Evolutionary conservation across 2,888 invertebrate species (phyloP).

Genomic region (Emesis furor): DNA sequence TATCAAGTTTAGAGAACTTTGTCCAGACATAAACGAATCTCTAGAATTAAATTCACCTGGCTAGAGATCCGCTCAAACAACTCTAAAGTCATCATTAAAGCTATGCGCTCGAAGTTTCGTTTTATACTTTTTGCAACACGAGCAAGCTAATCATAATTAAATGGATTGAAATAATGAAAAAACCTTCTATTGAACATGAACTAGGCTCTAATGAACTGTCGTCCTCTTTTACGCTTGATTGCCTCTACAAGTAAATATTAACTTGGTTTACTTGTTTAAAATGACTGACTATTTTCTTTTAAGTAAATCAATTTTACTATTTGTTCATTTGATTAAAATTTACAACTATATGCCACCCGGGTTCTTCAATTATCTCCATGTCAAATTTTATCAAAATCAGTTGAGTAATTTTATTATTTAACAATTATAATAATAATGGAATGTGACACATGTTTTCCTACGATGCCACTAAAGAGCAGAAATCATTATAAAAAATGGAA

Average conservation of each 20-base stretch:
- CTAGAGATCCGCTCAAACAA: constrained; percentile 91
- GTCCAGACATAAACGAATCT: constrained; percentile 91
- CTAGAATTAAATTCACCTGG: constrained; percentile 95
- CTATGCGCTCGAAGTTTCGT: constrained; percentile 94
- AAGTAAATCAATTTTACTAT: too few relatives aligned
- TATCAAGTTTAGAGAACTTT: constrained; percentile 93
- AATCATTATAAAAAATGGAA: too few relatives aligned
- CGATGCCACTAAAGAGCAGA: too few relatives aligned
- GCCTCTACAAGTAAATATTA: constrained; percentile 93
- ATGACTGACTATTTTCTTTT: too few relatives aligned
- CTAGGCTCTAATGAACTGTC: constrained; percentile 89
- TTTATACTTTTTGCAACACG: constrained; percentile 95
- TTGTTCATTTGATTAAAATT: too few relatives aligned
- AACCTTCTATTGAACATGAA: constrained; percentile 90
- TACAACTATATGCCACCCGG: too few relatives aligned
- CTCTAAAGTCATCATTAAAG: constrained; percentile 87
- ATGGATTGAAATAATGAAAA: constrained; percentile 96
- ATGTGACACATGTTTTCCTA: too few relatives aligned
- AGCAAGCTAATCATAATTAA: constrained; percentile 95
- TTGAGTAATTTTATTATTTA: too few relatives aligned
- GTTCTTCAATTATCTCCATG: too few relatives aligned
- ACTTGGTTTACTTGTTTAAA: not conserved
- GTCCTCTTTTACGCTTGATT: constrained; percentile 92
- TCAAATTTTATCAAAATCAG: too few relatives aligned
- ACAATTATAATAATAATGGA: too few relatives aligned